These are phyloP conservation scores for Ceratina australensis DNA, from an alignment of 1,140 invertebrate genomes.

Conservation along the genomic window DNA sequence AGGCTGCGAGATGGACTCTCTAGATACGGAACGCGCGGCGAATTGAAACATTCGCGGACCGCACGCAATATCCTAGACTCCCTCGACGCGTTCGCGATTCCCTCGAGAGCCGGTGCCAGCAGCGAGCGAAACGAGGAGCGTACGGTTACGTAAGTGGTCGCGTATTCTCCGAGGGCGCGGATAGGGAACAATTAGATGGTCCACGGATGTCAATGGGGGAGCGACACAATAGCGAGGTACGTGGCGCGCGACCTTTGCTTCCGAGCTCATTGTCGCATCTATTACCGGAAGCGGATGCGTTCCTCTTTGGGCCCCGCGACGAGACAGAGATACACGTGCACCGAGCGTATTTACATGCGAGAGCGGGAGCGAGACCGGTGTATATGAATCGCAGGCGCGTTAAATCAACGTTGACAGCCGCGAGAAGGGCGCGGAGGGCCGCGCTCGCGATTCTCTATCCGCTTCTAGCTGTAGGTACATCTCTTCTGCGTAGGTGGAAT, in stretches of 20 bases:
- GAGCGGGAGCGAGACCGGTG: slow-evolving; percentile 13
- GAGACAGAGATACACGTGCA: background rate
- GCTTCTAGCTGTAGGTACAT: slow-evolving; percentile 10
- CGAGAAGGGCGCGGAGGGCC: slow-evolving; percentile 9
- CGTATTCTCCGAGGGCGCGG: slow-evolving; percentile 44
- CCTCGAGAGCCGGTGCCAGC: background rate
- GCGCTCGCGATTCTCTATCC: background rate
- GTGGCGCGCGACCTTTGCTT: slow-evolving; percentile 53
- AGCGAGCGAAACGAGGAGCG: background rate
- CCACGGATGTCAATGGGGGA: slow-evolving; percentile 56
- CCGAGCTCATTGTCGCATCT: slow-evolving; percentile 60
- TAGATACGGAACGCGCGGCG: too few relatives aligned
- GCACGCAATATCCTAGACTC: too few relatives aligned
- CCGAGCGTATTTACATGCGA: slow-evolving; percentile 15
- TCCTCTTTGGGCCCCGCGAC: slow-evolving; percentile 17
- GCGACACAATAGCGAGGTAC: slow-evolving; percentile 50
- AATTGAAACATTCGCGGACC: too few relatives aligned
- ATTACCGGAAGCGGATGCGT: slow-evolving; percentile 45
- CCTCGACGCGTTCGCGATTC: background rate
- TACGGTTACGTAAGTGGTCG: slow-evolving; percentile 9
- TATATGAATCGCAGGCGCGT: slow-evolving; percentile 44
- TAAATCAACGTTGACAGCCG: slow-evolving; percentile 57
- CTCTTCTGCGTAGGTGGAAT: slow-evolving; percentile 40
- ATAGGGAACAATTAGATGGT: slow-evolving; percentile 60
- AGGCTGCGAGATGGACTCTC: too few relatives aligned